phyloP scores from a whole-genome alignment of 2,797 vertebrate genomes.

The Helarctos malayanus region DNA sequence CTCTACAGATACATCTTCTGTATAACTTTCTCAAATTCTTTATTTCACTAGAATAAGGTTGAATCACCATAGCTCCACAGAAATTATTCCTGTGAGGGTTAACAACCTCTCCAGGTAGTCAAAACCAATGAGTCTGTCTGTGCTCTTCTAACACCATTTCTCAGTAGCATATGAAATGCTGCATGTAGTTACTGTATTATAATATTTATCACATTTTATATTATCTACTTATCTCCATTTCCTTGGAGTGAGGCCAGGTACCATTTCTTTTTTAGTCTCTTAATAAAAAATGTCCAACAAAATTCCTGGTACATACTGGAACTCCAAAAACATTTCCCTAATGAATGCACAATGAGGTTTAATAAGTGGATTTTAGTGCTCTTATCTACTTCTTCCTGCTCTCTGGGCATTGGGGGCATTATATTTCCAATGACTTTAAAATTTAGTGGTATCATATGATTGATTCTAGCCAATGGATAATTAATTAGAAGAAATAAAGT shows the following conservation, averaged over 20 bases:
- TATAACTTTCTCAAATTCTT: not conserved
- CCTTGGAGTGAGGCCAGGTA: not conserved
- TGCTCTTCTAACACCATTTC: not conserved
- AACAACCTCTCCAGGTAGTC: not conserved
- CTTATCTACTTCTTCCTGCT: not conserved
- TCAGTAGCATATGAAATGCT: not conserved
- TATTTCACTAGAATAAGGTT: not conserved
- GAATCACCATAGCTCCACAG: not conserved
- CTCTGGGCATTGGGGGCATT: not conserved
- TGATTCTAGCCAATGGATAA: not conserved
- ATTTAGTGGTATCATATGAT: not conserved
- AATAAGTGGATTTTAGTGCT: not conserved
- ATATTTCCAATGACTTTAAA: not conserved
- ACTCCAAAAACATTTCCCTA: constrained; percentile 35
- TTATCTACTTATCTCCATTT: not conserved
- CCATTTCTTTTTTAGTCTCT: not conserved
- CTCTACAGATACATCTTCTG: not conserved
- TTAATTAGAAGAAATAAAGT: not conserved
- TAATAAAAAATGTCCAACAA: not conserved
- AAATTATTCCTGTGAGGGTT: not conserved
- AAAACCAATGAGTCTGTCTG: not conserved
- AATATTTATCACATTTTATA: not conserved
- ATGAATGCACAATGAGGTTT: not conserved
- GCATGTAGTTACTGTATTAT: not conserved
- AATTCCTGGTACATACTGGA: not conserved